These are phyloP conservation scores for Eucidaris tribuloides DNA, from an alignment of 35 echinoderm and acorn worm genomes.

Conservation along the genomic window DNA sequence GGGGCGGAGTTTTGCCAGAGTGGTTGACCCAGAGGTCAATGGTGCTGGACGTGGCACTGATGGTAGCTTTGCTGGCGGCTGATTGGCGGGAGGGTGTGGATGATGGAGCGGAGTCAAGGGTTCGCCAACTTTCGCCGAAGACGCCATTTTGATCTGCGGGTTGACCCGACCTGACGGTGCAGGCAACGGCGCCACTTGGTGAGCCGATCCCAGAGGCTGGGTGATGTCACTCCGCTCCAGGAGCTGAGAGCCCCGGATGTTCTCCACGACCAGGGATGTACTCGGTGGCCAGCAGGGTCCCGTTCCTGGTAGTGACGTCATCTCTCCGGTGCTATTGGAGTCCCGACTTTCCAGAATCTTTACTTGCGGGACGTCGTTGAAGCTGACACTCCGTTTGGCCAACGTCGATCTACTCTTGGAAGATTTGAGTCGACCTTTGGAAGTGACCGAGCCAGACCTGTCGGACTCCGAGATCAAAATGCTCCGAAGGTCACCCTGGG, in stretches of 20 bases:
- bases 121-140: neutral
- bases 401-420: neutral
- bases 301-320: constrained; percentile 35
- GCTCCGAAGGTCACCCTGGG: neutral
- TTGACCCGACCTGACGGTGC: neutral
- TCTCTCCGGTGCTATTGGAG: neutral
- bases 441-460: neutral
- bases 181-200: neutral
- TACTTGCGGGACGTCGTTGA: constrained; percentile 29
- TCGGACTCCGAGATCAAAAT: neutral
- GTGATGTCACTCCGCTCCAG: constrained; percentile 67
- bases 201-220: constrained; percentile 31
- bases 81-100: neutral
- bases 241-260: constrained; percentile 73
- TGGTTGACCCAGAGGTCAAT: neutral
- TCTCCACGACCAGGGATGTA: constrained; percentile 67
- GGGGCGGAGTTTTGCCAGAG: neutral
- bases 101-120: no score
- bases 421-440: neutral
- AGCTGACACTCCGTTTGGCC: constrained; percentile 10
- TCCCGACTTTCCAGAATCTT: neutral
- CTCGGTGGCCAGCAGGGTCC: constrained; percentile 93
- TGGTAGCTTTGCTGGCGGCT: neutral
- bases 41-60: neutral
- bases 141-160: neutral